Conservation (phyloP, 2,113 vertebrate species). For the Phasianus colchicus region DNA sequence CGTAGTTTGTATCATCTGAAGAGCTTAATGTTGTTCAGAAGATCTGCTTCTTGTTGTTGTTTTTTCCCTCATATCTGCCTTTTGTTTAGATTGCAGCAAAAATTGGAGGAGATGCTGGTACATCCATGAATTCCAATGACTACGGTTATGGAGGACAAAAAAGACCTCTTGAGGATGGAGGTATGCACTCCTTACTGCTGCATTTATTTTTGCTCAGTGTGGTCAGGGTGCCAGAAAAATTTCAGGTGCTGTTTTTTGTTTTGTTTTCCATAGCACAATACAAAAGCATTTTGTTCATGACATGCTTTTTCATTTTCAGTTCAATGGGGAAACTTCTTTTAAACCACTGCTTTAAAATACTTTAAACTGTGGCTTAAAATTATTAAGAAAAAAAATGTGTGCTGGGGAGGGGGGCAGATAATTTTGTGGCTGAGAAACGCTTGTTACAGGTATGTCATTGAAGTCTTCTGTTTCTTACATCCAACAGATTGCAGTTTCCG, state of each 20-base stretch:
- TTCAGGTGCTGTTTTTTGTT: background rate
- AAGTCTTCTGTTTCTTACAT: background rate
- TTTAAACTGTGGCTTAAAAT: background rate
- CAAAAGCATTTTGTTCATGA: background rate
- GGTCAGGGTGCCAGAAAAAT: background rate
- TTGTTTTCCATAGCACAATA: background rate
- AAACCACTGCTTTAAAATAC: background rate
- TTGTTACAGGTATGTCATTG: background rate
- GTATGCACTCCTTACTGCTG: constrained; percentile 77
- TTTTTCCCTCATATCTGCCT: background rate
- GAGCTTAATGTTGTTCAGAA: rapidly evolving
- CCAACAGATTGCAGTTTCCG: background rate
- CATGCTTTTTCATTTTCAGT: background rate
- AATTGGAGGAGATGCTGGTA: constrained; percentile 94
- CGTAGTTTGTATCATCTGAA: background rate
- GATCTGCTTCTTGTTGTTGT: too few species aligned
- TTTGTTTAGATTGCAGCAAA: constrained; percentile 94
- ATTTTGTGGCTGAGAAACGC: background rate
- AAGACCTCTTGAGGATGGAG: constrained; percentile 97
- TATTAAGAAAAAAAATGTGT: background rate
- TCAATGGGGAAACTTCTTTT: background rate
- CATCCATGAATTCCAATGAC: constrained; percentile 88
- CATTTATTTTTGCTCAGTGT: background rate
- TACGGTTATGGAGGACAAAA: constrained; percentile 97
- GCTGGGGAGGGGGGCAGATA: background rate